These are phyloP conservation scores for Bursaphelenchus mucronatus DNA, from an alignment of 1,140 invertebrate genomes.

Conservation along the genomic window DNA sequence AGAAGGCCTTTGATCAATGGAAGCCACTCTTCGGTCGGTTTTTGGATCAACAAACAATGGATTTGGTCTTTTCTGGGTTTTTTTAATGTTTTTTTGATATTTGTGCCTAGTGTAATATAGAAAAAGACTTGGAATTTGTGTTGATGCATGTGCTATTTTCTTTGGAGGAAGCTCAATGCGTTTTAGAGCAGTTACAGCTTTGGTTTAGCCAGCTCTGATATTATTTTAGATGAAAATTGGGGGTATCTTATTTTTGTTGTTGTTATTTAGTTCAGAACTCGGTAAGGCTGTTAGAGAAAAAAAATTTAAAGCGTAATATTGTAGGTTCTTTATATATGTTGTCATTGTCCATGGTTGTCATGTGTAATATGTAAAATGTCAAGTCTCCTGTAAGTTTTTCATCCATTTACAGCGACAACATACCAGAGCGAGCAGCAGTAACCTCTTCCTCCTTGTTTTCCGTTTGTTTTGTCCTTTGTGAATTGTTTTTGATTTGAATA, in stretches of 20 bases:
- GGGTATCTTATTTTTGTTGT: no score
- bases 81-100: not conserved
- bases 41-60: not conserved
- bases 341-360: no score
- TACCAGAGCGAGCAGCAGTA: not conserved
- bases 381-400: not conserved
- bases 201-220: no score
- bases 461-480: conserved; percentile 1
- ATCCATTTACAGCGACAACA: not conserved
- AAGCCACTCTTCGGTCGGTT: not conserved
- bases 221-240: no score
- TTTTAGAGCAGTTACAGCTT: no score
- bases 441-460: conserved; percentile 19
- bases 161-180: no score
- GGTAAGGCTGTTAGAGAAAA: no score
- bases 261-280: no score
- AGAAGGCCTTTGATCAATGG: not conserved
- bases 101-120: not conserved
- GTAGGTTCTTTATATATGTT: no score
- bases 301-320: no score
- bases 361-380: not conserved
- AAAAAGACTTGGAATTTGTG: not conserved
- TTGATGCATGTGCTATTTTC: not conserved
- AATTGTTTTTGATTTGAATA: not conserved
- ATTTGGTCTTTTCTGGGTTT: not conserved